Evolutionary conservation across 2,113 vertebrate genomes (phyloP), one percentile per base, ranked within the genome.

Genomic region (Acrocephalus arundinaceus): DNA sequence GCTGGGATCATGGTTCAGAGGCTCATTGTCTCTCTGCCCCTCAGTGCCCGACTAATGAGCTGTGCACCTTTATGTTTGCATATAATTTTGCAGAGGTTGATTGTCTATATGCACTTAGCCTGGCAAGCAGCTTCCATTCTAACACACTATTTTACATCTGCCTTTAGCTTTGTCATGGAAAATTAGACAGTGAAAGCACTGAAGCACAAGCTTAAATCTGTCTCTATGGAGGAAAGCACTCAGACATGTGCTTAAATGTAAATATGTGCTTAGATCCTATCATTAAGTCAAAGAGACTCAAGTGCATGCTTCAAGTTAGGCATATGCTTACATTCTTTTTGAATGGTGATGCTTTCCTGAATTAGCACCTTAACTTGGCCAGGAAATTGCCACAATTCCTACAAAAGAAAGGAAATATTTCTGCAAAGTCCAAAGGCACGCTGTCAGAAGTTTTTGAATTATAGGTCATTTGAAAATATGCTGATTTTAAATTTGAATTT

Each of bases 191-290:
- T 86, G 93, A 95, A 96, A 91, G 87, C 92, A 91, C 59, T 95
- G 95, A 95, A 96, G 95, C 93, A 96, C 92, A 89, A 94, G 63
- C 62, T 90, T 74, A 94, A 95, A 94, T 95, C 68, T 96, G 83
- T 96, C 93, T 96, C 85, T 77, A 6, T 41, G 68, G 94, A 96
- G 92, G 95, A 91, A 94, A 90, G 75, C 78, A 91, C 90, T 96
- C 91, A 94, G 87, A 94, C 89, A 87, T 87, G 87, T 93, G 85
- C 93, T 90, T 96, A 94, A 96, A 94, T 92, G 95, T 96, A 97
- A 96, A 95, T 97, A 94, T 97, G 90, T 96, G 94, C 94, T 92
- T 95, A 95, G 94, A 97, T 96, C 90, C 92, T 96, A 88, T 96
- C 93, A 96, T 96, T 96, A 96, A 93, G 90, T 86, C 87, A 88